phyloP scores from a whole-genome alignment of 2,797 vertebrate genomes.

The Pantherophis vulpinus region DNA sequence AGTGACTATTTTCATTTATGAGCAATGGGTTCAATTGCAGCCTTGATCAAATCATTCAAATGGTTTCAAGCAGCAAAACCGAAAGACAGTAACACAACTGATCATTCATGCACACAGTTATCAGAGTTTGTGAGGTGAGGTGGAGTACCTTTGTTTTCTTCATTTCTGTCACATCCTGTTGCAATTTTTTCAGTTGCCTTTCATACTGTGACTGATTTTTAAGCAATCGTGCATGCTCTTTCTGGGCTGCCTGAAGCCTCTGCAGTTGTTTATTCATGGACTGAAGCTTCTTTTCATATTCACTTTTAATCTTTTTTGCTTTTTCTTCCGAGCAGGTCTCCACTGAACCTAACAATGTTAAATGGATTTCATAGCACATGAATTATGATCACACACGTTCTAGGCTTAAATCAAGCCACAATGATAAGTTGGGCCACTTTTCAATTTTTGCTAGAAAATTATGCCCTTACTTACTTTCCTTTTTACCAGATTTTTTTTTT shows the following conservation, averaged over 20 bases:
- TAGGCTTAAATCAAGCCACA: background rate
- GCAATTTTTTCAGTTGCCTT: slow-evolving; percentile 93
- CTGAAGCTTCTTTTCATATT: slow-evolving; percentile 93
- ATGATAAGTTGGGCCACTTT: background rate
- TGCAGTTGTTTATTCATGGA: slow-evolving; percentile 97
- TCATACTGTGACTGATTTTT: slow-evolving; percentile 97
- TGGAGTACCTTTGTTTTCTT: slow-evolving; percentile 93
- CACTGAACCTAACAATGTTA: slow-evolving; percentile 80
- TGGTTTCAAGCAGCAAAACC: background rate
- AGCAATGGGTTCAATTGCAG: background rate
- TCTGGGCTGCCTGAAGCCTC: slow-evolving; percentile 92
- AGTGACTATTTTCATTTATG: background rate
- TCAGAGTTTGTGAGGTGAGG: background rate
- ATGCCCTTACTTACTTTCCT: background rate
- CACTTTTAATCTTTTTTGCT: slow-evolving; percentile 89
- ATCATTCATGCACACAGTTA: background rate
- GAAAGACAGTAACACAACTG: background rate
- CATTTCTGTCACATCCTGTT: slow-evolving; percentile 96
- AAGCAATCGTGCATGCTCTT: slow-evolving; percentile 91
- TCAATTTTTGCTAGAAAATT: background rate
- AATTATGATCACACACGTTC: background rate
- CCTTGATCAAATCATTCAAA: background rate
- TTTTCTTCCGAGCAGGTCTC: slow-evolving; percentile 94
- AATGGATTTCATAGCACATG: slow-evolving; percentile 13
- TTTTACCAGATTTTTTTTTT: background rate